These are phyloP conservation scores for Scaptomyza cyrtandrae DNA, from an alignment of 2,888 invertebrate species.

Conservation along the genomic window DNA sequence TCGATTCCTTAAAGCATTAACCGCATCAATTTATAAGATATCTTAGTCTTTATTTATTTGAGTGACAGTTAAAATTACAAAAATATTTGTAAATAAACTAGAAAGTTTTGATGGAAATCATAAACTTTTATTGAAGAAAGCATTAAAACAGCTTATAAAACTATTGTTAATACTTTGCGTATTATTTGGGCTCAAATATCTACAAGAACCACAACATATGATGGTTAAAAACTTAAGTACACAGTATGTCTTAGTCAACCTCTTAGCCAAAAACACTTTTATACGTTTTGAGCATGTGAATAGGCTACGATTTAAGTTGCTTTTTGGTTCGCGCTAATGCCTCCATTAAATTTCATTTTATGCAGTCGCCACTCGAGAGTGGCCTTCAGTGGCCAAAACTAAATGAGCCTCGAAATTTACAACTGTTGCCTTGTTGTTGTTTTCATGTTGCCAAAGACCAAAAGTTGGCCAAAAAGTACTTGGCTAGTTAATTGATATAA, in stretches of 20 bases:
- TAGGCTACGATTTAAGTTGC: slow-evolving; percentile 52
- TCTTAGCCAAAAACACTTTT: background rate
- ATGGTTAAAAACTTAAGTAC: background rate
- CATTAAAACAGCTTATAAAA: no score
- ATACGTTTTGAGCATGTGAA: slow-evolving; percentile 9
- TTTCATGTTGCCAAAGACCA: slow-evolving; percentile 1
- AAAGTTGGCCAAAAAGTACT: slow-evolving; percentile 28
- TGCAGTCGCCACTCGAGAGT: slow-evolving; percentile 50
- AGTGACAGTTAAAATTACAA: no score
- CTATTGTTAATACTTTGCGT: no score
- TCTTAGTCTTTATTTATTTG: no score
- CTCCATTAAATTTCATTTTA: slow-evolving; percentile 70
- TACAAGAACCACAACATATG: no score
- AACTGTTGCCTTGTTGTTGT: slow-evolving; percentile 44
- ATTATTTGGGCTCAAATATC: no score
- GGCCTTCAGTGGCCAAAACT: slow-evolving; percentile 20
- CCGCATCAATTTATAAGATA: no score
- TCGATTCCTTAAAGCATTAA: no score
- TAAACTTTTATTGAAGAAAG: no score
- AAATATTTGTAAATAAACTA: no score
- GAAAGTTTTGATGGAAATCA: no score
- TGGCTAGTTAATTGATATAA: slow-evolving; percentile 68
- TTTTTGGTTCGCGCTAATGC: slow-evolving; percentile 47
- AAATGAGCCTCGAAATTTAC: slow-evolving; percentile 71
- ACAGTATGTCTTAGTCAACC: background rate